Base-by-base conservation (phyloP, 2,113 vertebrate species). In the Tamias sibiricus region DNA sequence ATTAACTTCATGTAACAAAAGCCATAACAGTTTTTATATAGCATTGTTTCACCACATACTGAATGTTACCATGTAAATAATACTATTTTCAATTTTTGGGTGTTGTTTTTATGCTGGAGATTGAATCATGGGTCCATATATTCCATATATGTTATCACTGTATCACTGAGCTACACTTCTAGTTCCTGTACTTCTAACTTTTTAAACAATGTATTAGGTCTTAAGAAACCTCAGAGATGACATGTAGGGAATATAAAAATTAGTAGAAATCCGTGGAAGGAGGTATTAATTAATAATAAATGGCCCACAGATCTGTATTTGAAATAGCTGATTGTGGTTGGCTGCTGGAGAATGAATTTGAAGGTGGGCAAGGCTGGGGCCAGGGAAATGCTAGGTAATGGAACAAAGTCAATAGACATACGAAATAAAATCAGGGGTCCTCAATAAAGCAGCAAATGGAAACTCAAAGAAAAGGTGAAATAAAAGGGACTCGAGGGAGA, bases 1-100 rank as follows among this genome's bases (percentile, higher is more conserved):
- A 62, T 40, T 87, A 88, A 52, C 66, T 44, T 62, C 71, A 59
- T 11, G 22, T 80, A 66, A 83, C 44, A 96, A 96, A 81, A 71
- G 11, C 28, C 7, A 1, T 42, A 85, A n/a, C 0, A 64, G 20
- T 35, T 57, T 57, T 54, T 2, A 10, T 19, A 68, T 47, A 19
- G 19, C 24, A 69, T 24, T 64, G 52, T 35, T 19, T 92, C 72
- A 59, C 0, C 26, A 44, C 81, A 54, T 37, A 35, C 30, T 77
- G 28, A 62, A 82, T 30, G 68, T 13, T 66, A 32, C 8, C 8
- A 77, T 14, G 32, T 37, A 66, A 85, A 87, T 40, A 75, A 40
- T 71, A 84, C 30, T 16, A 42, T 24, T 64, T 64, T 85, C 44
- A 40, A 30, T 75, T 90, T 81, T 81, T 5, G 19, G 59, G 24